Evolutionary conservation across 2,113 vertebrate species (phyloP).

Genomic region (Myrmophylax atrothorax): DNA sequence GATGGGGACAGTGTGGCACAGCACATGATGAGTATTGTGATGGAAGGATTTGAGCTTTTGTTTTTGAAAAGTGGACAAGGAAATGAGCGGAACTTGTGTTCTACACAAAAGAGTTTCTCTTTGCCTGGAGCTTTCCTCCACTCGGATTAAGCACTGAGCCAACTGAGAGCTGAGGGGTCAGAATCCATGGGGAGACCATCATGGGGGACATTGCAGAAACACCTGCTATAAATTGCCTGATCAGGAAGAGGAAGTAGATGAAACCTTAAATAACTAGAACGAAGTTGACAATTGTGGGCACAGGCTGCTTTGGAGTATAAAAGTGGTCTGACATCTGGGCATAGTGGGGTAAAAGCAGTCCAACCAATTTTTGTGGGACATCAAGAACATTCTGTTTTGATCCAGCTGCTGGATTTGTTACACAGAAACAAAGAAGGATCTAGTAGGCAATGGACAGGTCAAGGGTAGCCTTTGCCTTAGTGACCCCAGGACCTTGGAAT

Average conservation of each 20-base stretch:
- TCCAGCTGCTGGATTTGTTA: neutral
- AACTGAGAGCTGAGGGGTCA: neutral
- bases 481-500: neutral
- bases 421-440: neutral
- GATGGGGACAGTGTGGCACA: neutral
- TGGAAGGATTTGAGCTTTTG: neutral
- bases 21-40: rapidly evolving
- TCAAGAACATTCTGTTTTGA: neutral
- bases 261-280: neutral
- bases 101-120: neutral
- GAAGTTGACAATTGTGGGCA: neutral
- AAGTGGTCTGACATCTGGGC: neutral
- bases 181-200: rapidly evolving
- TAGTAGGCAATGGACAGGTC: neutral
- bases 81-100: neutral
- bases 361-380: neutral
- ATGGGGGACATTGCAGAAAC: neutral
- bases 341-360: neutral
- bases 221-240: neutral
- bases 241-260: neutral
- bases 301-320: neutral
- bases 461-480: neutral
- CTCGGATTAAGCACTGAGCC: neutral
- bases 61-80: neutral
- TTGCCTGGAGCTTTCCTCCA: neutral